These are phyloP conservation scores for Solenopsis invicta DNA, from an alignment of 1,140 invertebrate genomes.

Conservation along the genomic window DNA sequence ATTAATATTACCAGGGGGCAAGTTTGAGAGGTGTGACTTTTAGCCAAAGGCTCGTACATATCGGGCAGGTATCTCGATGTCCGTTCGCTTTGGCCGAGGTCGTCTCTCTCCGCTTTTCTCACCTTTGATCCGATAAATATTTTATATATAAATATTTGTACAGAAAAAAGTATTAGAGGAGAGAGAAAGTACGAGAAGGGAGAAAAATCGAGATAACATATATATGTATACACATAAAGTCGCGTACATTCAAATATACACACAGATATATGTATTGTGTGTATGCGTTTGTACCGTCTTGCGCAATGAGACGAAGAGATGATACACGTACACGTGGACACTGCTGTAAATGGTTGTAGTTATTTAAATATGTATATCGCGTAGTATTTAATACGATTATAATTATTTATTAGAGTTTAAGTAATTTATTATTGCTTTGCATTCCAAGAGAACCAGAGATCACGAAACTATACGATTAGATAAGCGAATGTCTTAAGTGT, in stretches of 20 bases:
- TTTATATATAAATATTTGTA: conserved; percentile 86
- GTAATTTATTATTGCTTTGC: conserved; percentile 85
- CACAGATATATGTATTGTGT: conserved; percentile 53
- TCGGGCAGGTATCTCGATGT: conserved; percentile 23
- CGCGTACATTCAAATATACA: conserved; percentile 56
- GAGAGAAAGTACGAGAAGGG: conserved; percentile 68
- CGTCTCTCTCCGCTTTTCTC: conserved; percentile 67
- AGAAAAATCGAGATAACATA: conserved; percentile 73
- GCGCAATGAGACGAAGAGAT: conserved; percentile 36
- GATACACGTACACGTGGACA: conserved; percentile 66
- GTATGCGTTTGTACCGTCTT: conserved; percentile 68
- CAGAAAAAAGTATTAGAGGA: conserved; percentile 76
- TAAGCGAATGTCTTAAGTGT: conserved; percentile 51
- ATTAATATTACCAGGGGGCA: conserved; percentile 59
- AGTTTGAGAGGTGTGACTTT: conserved; percentile 68
- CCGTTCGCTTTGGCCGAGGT: conserved; percentile 36
- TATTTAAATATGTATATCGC: conserved; percentile 83
- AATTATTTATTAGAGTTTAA: conserved; percentile 82
- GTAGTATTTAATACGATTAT: conserved; percentile 81
- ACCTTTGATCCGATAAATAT: conserved; percentile 80
- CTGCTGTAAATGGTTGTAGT: conserved; percentile 83
- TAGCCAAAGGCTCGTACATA: background rate
- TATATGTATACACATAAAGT: conserved; percentile 42
- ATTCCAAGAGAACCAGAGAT: conserved; percentile 76
- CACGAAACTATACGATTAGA: conserved; percentile 54